phyloP scores from a whole-genome alignment of 1,140 invertebrate species.

The Saccostrea echinata region DNA sequence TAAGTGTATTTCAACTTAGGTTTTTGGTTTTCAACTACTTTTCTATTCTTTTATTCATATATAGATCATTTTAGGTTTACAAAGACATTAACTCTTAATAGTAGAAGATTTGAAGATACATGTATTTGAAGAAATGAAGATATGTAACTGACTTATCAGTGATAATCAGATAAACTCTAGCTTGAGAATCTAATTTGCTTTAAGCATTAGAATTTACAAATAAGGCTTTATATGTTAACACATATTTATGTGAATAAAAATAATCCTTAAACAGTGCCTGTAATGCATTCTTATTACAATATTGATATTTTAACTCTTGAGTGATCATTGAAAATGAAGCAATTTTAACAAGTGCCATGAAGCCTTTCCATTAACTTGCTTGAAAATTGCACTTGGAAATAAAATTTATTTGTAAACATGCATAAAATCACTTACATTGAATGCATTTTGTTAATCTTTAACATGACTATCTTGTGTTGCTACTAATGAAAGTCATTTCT shows the following conservation, averaged over 20 bases:
- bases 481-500: not conserved
- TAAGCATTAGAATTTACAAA: too few relatives aligned
- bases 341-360: not conserved
- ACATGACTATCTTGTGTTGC: not conserved
- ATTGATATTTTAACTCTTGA: not conserved
- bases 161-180: too few relatives aligned
- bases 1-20: not conserved
- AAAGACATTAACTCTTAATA: too few relatives aligned
- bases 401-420: not conserved
- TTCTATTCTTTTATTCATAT: not conserved
- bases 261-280: too few relatives aligned
- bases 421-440: not conserved
- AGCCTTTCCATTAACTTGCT: not conserved
- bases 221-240: too few relatives aligned
- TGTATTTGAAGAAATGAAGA: too few relatives aligned
- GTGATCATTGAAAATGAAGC: not conserved
- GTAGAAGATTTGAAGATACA: too few relatives aligned
- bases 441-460: not conserved
- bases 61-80: too few relatives aligned
- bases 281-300: not conserved
- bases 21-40: not conserved
- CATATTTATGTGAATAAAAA: too few relatives aligned
- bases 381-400: not conserved
- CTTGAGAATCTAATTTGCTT: too few relatives aligned
- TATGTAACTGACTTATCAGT: too few relatives aligned